Percentiles rank a stretch among this genome's conserved stretches.
Evolutionary conservation across 2,113 vertebrate genomes (phyloP).

Genomic region (human (Homo sapiens)): GRCh38 chr5:84475001-84475500

Average conservation of each 20-base stretch:
- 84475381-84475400: background rate
- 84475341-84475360: accelerated
- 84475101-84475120: no score
- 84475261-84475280: background rate
- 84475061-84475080: no score
- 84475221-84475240: background rate
- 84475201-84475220: background rate
- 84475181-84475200: background rate
- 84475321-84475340: background rate
- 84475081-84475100: no score
- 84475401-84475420: background rate
- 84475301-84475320: background rate
- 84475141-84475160: no score
- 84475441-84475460: background rate
- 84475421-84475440: background rate
- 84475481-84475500: background rate
- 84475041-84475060: no score
- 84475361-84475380: background rate
- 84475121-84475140: no score
- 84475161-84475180: background rate
- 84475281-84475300: background rate
- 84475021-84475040: no score
- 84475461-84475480: background rate
- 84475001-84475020: no score
- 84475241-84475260: background rate